Evolutionary conservation across 2,113 vertebrate species (phyloP).

Genomic region (Paramisgurnus dabryanus): DNA sequence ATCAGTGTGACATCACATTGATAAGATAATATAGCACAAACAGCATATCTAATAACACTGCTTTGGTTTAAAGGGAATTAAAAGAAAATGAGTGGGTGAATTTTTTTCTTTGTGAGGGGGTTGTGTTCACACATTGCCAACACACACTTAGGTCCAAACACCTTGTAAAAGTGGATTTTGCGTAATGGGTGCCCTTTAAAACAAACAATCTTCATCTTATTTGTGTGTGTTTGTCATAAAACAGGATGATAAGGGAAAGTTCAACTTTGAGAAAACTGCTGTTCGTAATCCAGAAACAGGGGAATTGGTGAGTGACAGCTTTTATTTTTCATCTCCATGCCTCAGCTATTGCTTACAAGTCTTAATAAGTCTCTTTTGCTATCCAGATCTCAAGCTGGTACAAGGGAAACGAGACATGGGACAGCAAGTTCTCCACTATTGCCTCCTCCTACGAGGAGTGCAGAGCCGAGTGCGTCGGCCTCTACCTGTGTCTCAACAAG

Average conservation of each 20-base stretch:
- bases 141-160: no score
- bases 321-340: no score
- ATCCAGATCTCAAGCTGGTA: constrained; percentile 88
- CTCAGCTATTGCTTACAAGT: not conserved
- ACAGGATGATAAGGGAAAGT: constrained; percentile 82
- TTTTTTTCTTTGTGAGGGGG: no score
- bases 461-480: constrained; percentile 87
- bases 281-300: constrained; percentile 86
- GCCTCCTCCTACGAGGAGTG: constrained; percentile 91
- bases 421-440: constrained; percentile 90
- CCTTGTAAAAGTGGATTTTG: no score
- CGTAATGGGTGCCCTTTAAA: not conserved
- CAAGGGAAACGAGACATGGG: constrained; percentile 86
- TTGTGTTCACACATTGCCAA: no score
- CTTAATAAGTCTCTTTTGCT: not conserved
- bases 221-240: not conserved
- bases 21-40: no score
- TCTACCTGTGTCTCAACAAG: constrained; percentile 86
- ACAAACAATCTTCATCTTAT: not conserved
- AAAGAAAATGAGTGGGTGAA: no score
- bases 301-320: constrained; percentile 73
- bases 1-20: no score
- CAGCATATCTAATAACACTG: no score
- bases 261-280: constrained; percentile 82
- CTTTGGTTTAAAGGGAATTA: no score